phyloP scores from a whole-genome alignment of 2,888 invertebrate genomes.

The Perdita meconis region DNA sequence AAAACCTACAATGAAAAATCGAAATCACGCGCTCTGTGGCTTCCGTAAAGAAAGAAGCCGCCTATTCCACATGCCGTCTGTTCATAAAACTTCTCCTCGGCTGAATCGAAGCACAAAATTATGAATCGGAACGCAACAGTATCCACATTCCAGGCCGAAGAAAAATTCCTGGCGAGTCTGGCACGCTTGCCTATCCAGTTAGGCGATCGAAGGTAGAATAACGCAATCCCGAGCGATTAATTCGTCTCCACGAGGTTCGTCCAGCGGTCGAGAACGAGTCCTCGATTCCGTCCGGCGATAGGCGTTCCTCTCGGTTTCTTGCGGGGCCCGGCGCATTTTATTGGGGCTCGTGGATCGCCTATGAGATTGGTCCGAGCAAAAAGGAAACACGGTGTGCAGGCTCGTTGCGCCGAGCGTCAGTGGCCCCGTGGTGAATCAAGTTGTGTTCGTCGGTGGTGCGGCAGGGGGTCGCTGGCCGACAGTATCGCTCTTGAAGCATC shows the following conservation, averaged over 20 bases:
- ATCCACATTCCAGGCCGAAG: not conserved
- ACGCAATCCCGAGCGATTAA: conserved; percentile 34
- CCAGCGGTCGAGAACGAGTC: conserved; percentile 1
- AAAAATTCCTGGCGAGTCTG: not conserved
- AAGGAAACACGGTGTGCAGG: conserved; percentile 52
- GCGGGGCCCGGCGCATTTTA: conserved; percentile 61
- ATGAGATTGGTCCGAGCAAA: conserved; percentile 63
- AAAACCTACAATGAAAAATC: too few relatives aligned
- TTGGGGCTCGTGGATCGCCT: conserved; percentile 57
- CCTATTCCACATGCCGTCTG: too few relatives aligned
- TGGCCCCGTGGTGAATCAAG: conserved; percentile 76
- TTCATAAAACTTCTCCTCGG: too few relatives aligned
- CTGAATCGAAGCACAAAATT: too few relatives aligned
- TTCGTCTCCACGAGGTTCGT: conserved; percentile 28
- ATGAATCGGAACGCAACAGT: too few relatives aligned
- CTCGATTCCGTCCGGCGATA: conserved; percentile 61
- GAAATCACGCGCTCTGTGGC: too few relatives aligned
- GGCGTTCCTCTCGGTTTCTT: conserved; percentile 68
- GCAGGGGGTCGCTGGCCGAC: conserved; percentile 78
- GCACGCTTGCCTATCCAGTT: too few relatives aligned
- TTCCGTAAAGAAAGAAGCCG: too few relatives aligned
- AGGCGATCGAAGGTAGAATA: not conserved
- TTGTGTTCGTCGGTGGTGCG: conserved; percentile 73
- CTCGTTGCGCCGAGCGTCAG: conserved; percentile 43
- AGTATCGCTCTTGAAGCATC: conserved; percentile 77